Conservation (phyloP, 2,888 invertebrate genomes). For the Coremacera marginata region DNA sequence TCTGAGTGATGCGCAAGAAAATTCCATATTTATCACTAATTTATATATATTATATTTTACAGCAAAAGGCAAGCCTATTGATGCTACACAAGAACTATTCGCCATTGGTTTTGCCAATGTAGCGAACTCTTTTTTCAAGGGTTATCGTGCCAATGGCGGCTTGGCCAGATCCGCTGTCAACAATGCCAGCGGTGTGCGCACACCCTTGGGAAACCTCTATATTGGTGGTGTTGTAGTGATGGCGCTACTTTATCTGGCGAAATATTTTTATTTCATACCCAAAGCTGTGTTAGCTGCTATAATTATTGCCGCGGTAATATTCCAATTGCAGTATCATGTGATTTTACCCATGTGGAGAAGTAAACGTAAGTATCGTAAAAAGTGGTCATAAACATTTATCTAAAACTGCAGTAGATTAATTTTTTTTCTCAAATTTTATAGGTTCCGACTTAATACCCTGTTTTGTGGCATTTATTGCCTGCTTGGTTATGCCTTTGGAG, state of each 20-base stretch:
- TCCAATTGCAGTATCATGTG: constrained; percentile 88
- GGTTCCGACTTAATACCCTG: constrained; percentile 90
- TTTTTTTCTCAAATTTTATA: constrained; percentile 63
- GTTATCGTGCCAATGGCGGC: constrained; percentile 86
- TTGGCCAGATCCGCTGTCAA: constrained; percentile 86
- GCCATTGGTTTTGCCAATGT: constrained; percentile 84
- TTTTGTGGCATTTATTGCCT: constrained; percentile 86
- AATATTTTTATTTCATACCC: constrained; percentile 87
- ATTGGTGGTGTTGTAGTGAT: constrained; percentile 85
- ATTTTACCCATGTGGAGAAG: constrained; percentile 89
- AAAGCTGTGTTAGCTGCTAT: constrained; percentile 86
- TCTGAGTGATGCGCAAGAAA: background rate
- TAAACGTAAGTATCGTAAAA: constrained; percentile 76
- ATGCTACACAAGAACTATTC: constrained; percentile 91
- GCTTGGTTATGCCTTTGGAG: constrained; percentile 85
- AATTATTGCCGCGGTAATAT: constrained; percentile 89
- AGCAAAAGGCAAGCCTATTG: constrained; percentile 83
- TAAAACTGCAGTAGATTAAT: background rate
- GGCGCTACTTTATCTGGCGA: constrained; percentile 85
- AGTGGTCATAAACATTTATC: background rate
- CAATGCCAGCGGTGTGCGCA: constrained; percentile 88
- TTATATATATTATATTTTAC: background rate
- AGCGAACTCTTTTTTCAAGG: constrained; percentile 85
- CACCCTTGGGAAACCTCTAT: constrained; percentile 84
- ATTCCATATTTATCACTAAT: background rate